Base-by-base conservation (phyloP, 2,797 vertebrate species). In the Sparidentex hasta region DNA sequence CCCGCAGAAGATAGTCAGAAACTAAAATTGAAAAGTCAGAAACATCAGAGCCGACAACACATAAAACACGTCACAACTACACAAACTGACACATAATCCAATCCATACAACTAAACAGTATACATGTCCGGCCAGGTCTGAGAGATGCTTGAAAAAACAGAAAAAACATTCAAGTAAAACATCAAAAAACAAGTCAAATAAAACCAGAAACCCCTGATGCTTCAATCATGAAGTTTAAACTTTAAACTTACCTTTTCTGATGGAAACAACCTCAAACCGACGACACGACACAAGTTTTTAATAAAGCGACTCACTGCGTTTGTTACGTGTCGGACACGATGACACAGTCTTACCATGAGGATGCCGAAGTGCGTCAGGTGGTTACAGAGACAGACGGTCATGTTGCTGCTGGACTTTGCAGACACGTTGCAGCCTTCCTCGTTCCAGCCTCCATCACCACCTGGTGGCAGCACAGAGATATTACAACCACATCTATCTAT, bases 361-460 rank as follows among this genome's bases (percentile, higher is more conserved):
- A 99, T 92, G 59, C 97, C 98, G 0, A 99, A 99, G 91, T 99
- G 97, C 0, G 98, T 99, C 83, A 99, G 96, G 88, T 99, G 98
- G 90, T 96, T 84, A 80, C 98, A 99, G 21, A 96, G 91, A 88
- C 98, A 99, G 78, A 98, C 7, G 0, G 97, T 99, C 82, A 93
- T 95, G 4, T 93, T 97, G 63, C 88, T 90, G 13, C 78, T 95
- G 9, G 97, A 97, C 4, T 94, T 87, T 1, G 69, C 8, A 4
- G 93, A 92, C 2, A 89, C 92, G 0, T 58, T 27, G 89, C 98
- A 99, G 75, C 98, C 98, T 0, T 73, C 81, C 1, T 69, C 67
- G 62, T 95, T 99, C 98, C 98, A 99, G 23, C 97, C 97, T 82
- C 98, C 98, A 4, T 52, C 92, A 5, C 95, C 95, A 90, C 89